phyloP scores from a whole-genome alignment of 2,888 invertebrate species.

The Aelia acuminata region DNA sequence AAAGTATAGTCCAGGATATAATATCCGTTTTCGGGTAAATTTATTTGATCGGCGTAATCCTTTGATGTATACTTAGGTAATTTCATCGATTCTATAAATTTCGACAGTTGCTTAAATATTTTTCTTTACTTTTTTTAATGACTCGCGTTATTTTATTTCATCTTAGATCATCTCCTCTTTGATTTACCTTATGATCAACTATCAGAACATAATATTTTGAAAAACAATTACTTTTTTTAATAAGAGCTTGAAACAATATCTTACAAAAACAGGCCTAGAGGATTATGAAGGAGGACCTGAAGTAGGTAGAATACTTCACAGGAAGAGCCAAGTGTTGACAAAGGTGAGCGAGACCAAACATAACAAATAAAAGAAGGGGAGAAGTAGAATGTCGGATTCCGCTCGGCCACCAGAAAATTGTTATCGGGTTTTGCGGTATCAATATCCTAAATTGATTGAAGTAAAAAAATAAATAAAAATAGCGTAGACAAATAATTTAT shows the following conservation, averaged over 20 bases:
- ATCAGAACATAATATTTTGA: no score
- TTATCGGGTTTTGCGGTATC: neutral
- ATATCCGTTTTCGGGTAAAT: no score
- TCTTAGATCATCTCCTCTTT: no score
- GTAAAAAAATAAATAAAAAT: neutral
- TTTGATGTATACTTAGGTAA: no score
- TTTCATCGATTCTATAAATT: no score
- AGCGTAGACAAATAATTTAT: no score
- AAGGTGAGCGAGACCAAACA: slow-evolving; percentile 14
- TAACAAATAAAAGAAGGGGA: neutral
- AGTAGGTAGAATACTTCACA: neutral
- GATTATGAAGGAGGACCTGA: neutral
- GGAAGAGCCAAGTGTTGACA: neutral
- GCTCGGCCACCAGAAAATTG: neutral
- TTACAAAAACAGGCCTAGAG: neutral
- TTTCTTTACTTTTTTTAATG: no score
- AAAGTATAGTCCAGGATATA: no score
- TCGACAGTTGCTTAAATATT: no score
- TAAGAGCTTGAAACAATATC: neutral
- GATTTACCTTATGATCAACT: no score
- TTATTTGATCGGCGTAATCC: no score
- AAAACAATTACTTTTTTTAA: neutral
- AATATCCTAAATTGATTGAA: neutral
- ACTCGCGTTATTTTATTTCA: no score
- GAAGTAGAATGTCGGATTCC: neutral